Evolutionary conservation across 2,888 invertebrate species (phyloP), one percentile per base, ranked within the genome.

Genomic region (Steinernema hermaphroditum): DNA sequence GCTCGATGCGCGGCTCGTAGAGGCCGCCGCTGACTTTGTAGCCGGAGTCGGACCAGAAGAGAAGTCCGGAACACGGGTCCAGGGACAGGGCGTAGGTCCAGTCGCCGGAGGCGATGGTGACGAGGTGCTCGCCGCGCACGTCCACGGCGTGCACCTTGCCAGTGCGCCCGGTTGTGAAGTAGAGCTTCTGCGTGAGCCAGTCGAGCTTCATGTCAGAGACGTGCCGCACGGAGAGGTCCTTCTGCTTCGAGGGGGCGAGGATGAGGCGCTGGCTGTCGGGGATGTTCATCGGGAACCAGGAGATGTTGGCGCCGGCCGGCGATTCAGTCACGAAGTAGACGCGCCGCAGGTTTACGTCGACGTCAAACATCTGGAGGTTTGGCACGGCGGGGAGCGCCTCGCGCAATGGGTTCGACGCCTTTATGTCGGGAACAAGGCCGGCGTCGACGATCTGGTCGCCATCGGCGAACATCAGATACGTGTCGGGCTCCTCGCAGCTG

Each of bases 101-200:
- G 87, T 95, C 94, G 0, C 96, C 96, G 82, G 93, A 90, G 0
- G 94, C 92, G 73, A 97, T 94, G 8, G 81, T 82, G 4, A 73
- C 77, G 16, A 83, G 57, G 81, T 93, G 92, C 0, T 91, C 90
- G 0, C 94, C 93, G 85, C 94, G 93, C 27, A 93, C 88, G 86
- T 95, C 94, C 93, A 96, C 94, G 0, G 95, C 93, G 84, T 94
- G 95, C 72, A 96, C 94, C 70, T 84, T 83, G 69, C 93, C 94
- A 82, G 95, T 94, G 0, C 93, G 92, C 34, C 94, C 94, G 85
- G 97, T 97, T 0, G 96, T 94, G 95, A 96, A 98, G 87, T 96
- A 97, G 44, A 98, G 91, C 87, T 96, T 96, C 87, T 93, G 93
- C 81, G 94, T 94, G 0, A 96, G 94, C 97, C 97, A 98, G 86